A percentile compares a stretch with the other conserved stretches of the same genome.
Conservation (phyloP, 2,888 invertebrate species). For the Aleiodes alternator region DNA sequence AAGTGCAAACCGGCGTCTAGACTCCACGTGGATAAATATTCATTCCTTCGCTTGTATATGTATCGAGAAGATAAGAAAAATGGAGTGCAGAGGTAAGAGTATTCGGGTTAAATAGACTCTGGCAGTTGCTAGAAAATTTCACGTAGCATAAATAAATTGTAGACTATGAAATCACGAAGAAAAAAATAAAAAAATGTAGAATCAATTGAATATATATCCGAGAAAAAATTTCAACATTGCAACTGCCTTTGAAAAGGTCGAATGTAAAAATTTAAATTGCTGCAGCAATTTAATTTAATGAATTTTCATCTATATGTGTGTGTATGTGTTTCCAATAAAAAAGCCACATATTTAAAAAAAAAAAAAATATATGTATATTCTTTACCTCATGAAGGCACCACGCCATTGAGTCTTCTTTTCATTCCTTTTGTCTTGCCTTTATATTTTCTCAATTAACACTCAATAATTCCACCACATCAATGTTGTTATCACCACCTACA, state of each 20-base stretch:
- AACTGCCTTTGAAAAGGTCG: no score
- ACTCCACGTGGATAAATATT: conserved; percentile 42
- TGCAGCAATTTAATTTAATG: no score
- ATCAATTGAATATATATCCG: background rate
- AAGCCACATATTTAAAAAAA: background rate
- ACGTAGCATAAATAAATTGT: conserved; percentile 1
- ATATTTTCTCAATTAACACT: background rate
- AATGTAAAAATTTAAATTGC: no score
- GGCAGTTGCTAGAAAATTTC: background rate
- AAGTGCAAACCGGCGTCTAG: background rate
- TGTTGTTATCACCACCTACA: background rate
- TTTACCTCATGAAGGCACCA: conserved; percentile 22
- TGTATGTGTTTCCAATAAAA: no score
- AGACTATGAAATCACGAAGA: background rate
- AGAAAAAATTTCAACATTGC: background rate
- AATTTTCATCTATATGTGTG: no score
- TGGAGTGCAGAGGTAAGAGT: no score
- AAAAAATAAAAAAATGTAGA: background rate
- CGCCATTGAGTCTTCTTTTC: conserved; percentile 8
- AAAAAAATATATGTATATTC: background rate
- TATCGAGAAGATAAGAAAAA: no score
- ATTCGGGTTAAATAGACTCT: no score
- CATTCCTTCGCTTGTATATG: background rate
- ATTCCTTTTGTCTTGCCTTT: background rate
- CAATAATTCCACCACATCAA: conserved; percentile 17